Percentiles rank a stretch among this genome's conserved stretches.
Evolutionary conservation across 35 echinoderm and acorn worm species (phyloP).

Genomic region (Acanthaster planci): DNA sequence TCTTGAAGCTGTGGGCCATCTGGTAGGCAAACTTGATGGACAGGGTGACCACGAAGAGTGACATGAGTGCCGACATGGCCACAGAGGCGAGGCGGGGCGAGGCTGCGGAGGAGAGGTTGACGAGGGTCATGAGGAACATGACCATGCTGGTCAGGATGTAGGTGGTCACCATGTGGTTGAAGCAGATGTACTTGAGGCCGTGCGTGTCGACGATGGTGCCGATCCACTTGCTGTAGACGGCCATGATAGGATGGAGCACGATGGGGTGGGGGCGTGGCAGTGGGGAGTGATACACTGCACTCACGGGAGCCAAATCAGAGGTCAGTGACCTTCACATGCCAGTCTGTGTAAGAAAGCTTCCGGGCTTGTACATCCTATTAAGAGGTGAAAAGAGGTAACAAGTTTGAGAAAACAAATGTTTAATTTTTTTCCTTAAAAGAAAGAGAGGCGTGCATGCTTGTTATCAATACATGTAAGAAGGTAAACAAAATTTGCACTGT

Average conservation of each 20-base stretch:
- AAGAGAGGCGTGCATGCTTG: too few species aligned
- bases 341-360: too few species aligned
- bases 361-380: too few species aligned
- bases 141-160: constrained; percentile 84
- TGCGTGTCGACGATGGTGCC: constrained; percentile 82
- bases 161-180: constrained; percentile 96
- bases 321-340: not conserved
- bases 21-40: constrained; percentile 95
- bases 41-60: constrained; percentile 81
- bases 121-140: constrained; percentile 82
- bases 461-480: too few species aligned
- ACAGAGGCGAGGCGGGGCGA: constrained; percentile 75
- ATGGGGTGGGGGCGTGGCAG: too few species aligned
- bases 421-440: too few species aligned
- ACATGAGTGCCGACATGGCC: constrained; percentile 80
- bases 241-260: constrained; percentile 52
- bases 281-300: too few species aligned
- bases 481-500: too few species aligned
- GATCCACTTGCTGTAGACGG: constrained; percentile 80
- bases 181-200: constrained; percentile 94
- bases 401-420: too few species aligned
- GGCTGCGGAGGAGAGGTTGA: constrained; percentile 68
- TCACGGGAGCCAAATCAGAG: not conserved
- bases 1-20: constrained; percentile 87
- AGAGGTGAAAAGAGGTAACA: too few species aligned